Evolutionary conservation across 2,797 vertebrate genomes (phyloP), one percentile per base, ranked within the genome.

Genomic region (Ispidina picta): DNA sequence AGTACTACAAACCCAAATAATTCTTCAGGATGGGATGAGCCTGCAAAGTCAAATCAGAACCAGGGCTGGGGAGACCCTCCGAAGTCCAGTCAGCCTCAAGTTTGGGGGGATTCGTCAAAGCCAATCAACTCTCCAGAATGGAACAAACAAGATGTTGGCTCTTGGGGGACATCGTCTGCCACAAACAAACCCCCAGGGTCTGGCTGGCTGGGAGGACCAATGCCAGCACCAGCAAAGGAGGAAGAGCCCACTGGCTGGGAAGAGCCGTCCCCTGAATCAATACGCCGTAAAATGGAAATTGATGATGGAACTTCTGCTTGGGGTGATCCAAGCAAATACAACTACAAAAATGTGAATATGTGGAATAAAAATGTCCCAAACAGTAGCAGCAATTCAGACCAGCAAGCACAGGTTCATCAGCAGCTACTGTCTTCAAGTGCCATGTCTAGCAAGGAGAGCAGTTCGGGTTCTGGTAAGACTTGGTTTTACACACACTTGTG

Each of bases 301-400:
- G 99, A 99, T 77, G 99, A 99, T 79, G 99, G 99, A 68, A 99
- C 99, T 46, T 98, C 99, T 10, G 99, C 99, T 60, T 99, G 99
- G 99, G 99, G 99, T 78, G 99, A 99, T 83, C 99, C 99, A 13
- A 98, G 98, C 97, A 98, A 99, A 85, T 98, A 98, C 97, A 98
- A 98, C 64, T 97, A 98, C 94, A 98, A 98, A 88, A 97, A 98
- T 93, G 98, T 98, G 96, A 99, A 99, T 97, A 98, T 98, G 98
- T 99, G 99, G 99, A 99, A 98, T 97, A 98, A 98, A 96, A 98
- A 98, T 31, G 95, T 96, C 90, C 96, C 97, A 28, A 97, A 95
- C 58, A 94, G 96, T 89, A 94, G 96, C 74, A 96, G 97, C 95
- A 98, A 97, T 59, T 96, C 98, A 43, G 98, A 99, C 81, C 98